Conservation (phyloP, 2,113 vertebrate species). For the Micromys minutus region DNA sequence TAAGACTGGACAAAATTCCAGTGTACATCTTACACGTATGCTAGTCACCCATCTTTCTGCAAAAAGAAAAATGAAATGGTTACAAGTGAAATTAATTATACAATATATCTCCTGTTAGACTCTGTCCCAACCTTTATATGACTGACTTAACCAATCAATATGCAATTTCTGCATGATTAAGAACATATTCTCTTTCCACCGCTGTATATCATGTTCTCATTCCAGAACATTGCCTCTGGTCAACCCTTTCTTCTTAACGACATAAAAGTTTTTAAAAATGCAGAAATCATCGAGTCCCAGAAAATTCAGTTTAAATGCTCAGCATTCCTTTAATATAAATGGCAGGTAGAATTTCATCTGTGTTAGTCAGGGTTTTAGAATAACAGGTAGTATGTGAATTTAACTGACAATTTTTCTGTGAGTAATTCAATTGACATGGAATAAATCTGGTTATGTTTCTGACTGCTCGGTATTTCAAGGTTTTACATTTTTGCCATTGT, state of each 20-base stretch:
- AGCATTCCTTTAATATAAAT: slow-evolving; percentile 74
- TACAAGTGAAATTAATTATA: slow-evolving; percentile 72
- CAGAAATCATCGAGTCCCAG: slow-evolving; percentile 75
- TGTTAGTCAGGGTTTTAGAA: slow-evolving; percentile 80
- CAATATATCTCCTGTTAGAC: slow-evolving; percentile 55
- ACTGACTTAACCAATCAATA: slow-evolving; percentile 76
- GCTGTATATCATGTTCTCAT: slow-evolving; percentile 75
- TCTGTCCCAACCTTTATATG: slow-evolving; percentile 32
- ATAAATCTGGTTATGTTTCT: slow-evolving; percentile 75
- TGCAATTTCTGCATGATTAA: slow-evolving; percentile 76
- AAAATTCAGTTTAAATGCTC: slow-evolving; percentile 79
- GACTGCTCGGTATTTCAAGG: slow-evolving; percentile 74
- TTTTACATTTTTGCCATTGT: slow-evolving; percentile 43
- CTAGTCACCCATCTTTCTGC: slow-evolving; percentile 29
- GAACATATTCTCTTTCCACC: slow-evolving; percentile 76
- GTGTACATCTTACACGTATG: neutral
- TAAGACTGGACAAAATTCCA: neutral
- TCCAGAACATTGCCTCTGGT: slow-evolving; percentile 76
- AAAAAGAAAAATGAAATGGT: slow-evolving; percentile 56
- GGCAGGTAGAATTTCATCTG: slow-evolving; percentile 79
- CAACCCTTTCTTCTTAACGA: slow-evolving; percentile 80
- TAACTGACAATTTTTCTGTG: slow-evolving; percentile 72
- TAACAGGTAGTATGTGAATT: slow-evolving; percentile 65
- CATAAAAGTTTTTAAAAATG: slow-evolving; percentile 68
- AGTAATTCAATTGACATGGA: slow-evolving; percentile 79